These are phyloP conservation scores for Sebastes nivosus DNA, from an alignment of 2,797 vertebrate species.

Conservation along the genomic window DNA sequence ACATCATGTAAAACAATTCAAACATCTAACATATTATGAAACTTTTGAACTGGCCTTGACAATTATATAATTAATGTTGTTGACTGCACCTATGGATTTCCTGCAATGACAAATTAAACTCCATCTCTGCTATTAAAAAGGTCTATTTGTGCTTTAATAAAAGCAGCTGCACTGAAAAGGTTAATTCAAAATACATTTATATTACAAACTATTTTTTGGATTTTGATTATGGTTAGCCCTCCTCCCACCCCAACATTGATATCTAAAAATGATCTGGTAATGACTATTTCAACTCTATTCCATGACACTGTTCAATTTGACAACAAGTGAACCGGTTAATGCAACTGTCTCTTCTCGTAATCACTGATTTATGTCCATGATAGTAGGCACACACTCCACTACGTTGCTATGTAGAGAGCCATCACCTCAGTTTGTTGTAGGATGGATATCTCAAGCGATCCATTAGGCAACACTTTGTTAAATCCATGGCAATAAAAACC, in stretches of 20 bases:
- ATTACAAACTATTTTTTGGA: neutral
- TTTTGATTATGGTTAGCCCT: neutral
- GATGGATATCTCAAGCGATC: slow-evolving; percentile 34
- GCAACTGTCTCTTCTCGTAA: slow-evolving; percentile 40
- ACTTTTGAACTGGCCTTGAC: neutral
- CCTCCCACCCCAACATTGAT: neutral
- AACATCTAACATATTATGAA: neutral
- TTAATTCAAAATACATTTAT: neutral
- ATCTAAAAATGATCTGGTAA: slow-evolving; percentile 1
- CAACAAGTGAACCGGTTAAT: slow-evolving; percentile 23
- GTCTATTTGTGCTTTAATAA: neutral
- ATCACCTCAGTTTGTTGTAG: slow-evolving; percentile 39
- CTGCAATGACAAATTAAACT: neutral
- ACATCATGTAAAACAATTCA: neutral
- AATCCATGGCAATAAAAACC: slow-evolving; percentile 66
- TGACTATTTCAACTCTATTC: slow-evolving; percentile 9
- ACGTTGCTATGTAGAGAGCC: slow-evolving; percentile 69
- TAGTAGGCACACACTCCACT: slow-evolving; percentile 39
- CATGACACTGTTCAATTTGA: slow-evolving; percentile 10
- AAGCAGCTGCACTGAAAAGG: neutral
- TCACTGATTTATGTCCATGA: slow-evolving; percentile 58
- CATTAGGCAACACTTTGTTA: slow-evolving; percentile 67
- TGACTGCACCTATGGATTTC: neutral
- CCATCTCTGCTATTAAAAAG: neutral
- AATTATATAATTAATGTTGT: neutral